These are phyloP conservation scores for Trinorchestia longiramus DNA, from an alignment of 1,140 invertebrate genomes.

Conservation along the genomic window DNA sequence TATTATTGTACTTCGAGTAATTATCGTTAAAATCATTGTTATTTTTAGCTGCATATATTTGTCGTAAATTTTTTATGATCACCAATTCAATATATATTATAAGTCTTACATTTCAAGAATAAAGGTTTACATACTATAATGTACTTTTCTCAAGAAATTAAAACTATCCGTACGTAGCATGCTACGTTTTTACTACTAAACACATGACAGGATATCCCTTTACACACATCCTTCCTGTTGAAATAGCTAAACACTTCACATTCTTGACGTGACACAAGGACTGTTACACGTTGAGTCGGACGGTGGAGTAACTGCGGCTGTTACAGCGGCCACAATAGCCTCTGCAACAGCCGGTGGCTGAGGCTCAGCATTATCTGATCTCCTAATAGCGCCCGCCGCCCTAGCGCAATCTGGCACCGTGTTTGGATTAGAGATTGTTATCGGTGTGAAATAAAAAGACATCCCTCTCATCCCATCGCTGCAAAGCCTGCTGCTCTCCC, in stretches of 20 bases:
- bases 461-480: conserved; percentile 45
- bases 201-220: too few species aligned
- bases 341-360: conserved; percentile 25
- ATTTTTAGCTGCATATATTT: too few species aligned
- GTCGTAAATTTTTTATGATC: too few species aligned
- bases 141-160: too few species aligned
- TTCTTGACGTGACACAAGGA: not conserved
- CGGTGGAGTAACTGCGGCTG: not conserved
- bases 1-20: too few species aligned
- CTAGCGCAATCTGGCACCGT: conserved; percentile 43
- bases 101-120: too few species aligned
- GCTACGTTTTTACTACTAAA: too few species aligned
- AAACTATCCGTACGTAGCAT: too few species aligned
- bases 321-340: not conserved
- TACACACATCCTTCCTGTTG: too few species aligned
- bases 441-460: conserved; percentile 51
- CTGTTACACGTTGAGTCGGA: not conserved
- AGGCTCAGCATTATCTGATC: conserved; percentile 41
- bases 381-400: conserved; percentile 33
- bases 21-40: too few species aligned
- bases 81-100: too few species aligned
- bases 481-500: conserved; percentile 2
- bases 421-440: conserved; percentile 55
- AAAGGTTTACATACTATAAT: too few species aligned
- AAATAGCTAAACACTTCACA: not conserved